Percentiles rank a stretch among this genome's conserved stretches.
Evolutionary conservation across 2,888 invertebrate species (phyloP).

Genomic region (Cataglyphis cursor): DNA sequence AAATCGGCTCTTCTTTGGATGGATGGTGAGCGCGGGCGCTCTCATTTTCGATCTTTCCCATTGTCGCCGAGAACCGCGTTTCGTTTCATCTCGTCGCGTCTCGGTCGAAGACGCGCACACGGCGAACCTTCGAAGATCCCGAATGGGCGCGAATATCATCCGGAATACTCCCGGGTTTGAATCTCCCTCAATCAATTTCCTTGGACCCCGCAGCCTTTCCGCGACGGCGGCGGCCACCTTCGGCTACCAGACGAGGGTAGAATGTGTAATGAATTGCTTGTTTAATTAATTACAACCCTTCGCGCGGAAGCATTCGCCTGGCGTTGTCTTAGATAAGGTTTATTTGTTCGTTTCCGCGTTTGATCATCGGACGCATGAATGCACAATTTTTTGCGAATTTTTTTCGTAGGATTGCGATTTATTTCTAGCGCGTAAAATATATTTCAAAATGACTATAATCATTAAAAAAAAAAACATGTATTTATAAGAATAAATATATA

Average conservation of each 20-base stretch:
- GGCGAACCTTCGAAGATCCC: constrained; percentile 56
- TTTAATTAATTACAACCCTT: constrained; percentile 91
- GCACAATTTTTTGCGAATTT: constrained; percentile 15
- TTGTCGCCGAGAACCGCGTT: constrained; percentile 41
- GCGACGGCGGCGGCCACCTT: constrained; percentile 77
- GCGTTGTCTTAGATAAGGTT: constrained; percentile 76
- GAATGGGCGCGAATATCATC: constrained; percentile 51
- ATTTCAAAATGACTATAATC: background rate
- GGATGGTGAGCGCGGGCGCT: constrained; percentile 12
- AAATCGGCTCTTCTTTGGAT: constrained; percentile 59
- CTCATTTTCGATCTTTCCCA: constrained; percentile 62
- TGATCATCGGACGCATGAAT: constrained; percentile 49
- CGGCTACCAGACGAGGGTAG: constrained; percentile 82
- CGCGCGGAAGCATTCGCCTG: constrained; percentile 75
- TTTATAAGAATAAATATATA: too few species aligned
- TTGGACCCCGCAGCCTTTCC: constrained; percentile 81
- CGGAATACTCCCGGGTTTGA: constrained; percentile 61
- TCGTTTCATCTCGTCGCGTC: background rate
- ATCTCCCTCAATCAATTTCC: constrained; percentile 85
- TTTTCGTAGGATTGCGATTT: background rate
- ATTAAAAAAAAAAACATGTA: too few species aligned
- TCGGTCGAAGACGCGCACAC: constrained; percentile 49
- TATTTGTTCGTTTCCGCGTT: constrained; percentile 76
- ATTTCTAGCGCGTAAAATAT: background rate
- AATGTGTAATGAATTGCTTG: constrained; percentile 91